phyloP scores from a whole-genome alignment of 1,140 invertebrate genomes.

The Sitobion miscanthi region DNA sequence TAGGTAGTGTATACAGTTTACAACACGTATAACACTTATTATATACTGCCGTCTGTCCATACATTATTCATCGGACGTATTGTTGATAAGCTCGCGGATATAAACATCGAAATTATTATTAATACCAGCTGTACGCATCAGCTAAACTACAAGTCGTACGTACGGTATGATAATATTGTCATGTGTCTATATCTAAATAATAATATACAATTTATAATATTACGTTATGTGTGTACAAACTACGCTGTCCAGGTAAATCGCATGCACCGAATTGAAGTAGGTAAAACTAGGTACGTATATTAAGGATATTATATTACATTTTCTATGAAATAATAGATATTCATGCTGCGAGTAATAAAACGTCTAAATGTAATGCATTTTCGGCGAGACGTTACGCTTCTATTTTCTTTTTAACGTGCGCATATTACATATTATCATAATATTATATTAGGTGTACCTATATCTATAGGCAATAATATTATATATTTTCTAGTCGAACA shows the following conservation, averaged over 20 bases:
- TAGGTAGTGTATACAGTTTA: background rate
- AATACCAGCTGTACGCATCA: background rate
- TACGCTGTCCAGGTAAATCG: background rate
- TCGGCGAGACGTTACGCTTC: background rate
- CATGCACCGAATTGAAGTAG: background rate
- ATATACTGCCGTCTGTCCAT: conserved; percentile 34
- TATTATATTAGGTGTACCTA: background rate
- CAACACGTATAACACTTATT: conserved; percentile 22
- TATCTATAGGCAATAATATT: no score
- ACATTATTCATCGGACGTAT: conserved; percentile 39
- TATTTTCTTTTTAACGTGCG: background rate
- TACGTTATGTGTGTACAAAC: background rate
- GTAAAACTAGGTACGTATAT: background rate
- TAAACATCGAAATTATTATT: conserved; percentile 41
- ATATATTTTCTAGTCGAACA: background rate
- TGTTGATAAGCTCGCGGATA: conserved; percentile 26
- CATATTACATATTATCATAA: background rate
- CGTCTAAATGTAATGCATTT: background rate
- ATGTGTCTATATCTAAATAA: background rate
- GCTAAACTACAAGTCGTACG: background rate
- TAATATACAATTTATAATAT: background rate
- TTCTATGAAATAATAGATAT: background rate
- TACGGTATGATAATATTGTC: background rate
- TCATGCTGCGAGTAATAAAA: background rate
- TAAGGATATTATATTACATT: background rate